phyloP scores from a whole-genome alignment of 2,888 invertebrate species.

The Drosophila affinis region DNA sequence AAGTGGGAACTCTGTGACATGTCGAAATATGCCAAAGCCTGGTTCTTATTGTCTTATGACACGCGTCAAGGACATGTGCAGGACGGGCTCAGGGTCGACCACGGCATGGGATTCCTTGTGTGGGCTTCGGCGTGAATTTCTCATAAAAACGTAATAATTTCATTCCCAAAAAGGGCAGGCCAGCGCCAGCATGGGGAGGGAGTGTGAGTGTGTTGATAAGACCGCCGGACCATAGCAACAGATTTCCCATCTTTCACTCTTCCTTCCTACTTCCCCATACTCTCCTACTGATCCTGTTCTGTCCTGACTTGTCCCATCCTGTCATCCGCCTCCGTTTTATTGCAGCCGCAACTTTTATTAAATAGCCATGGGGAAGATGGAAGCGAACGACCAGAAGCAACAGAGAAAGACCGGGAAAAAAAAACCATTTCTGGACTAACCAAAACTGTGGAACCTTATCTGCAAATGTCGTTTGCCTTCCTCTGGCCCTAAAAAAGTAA shows the following conservation, averaged over 20 bases:
- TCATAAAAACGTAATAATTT: conserved; percentile 73
- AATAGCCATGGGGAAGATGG: conserved; percentile 54
- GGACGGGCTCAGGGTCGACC: not conserved
- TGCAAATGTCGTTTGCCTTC: conserved; percentile 63
- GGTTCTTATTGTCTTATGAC: conserved; percentile 69
- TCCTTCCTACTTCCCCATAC: not conserved
- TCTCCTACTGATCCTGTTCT: not conserved
- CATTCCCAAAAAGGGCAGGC: conserved; percentile 52
- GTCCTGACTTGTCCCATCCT: conserved; percentile 20
- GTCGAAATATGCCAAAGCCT: conserved; percentile 53
- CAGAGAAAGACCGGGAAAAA: conserved; percentile 6
- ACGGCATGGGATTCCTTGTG: conserved; percentile 2
- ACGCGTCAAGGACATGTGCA: conserved; percentile 46
- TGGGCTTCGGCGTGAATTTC: conserved; percentile 46
- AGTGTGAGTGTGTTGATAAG: conserved; percentile 65
- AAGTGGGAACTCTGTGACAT: conserved; percentile 43
- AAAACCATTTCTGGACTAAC: conserved; percentile 23
- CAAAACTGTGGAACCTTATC: conserved; percentile 59
- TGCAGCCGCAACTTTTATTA: conserved; percentile 76
- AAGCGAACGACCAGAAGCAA: conserved; percentile 32
- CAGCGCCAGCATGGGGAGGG: conserved; percentile 12
- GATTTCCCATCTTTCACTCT: conserved; percentile 43
- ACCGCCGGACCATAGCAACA: conserved; percentile 56
- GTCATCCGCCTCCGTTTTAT: conserved; percentile 58
- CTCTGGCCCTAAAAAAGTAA: conserved; percentile 13